Percentiles rank a stretch among this genome's conserved stretches.
Conservation (phyloP, 1,140 invertebrate genomes). For the Andricus grossulariae region DNA sequence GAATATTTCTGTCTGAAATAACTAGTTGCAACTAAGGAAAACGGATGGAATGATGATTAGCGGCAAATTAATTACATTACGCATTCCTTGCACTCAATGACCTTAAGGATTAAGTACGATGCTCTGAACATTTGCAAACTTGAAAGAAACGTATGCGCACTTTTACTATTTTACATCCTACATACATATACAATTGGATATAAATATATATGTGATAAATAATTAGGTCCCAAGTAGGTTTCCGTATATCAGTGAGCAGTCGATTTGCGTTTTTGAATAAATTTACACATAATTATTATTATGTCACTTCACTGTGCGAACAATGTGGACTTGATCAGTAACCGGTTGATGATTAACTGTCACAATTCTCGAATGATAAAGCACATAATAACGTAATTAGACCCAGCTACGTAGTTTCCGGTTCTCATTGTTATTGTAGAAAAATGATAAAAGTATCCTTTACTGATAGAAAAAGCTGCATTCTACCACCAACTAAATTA, state of each 20-base stretch:
- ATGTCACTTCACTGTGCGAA: conserved; percentile 6
- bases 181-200: no score
- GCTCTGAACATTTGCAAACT: conserved; percentile 6
- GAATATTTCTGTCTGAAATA: not conserved
- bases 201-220: no score
- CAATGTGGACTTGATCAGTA: conserved; percentile 28
- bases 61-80: conserved; percentile 36
- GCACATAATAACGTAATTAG: conserved; percentile 15
- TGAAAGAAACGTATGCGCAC: not conserved
- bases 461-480: no score
- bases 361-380: conserved; percentile 18
- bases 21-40: conserved; percentile 16
- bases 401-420: not conserved
- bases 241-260: conserved; percentile 32
- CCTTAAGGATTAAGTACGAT: not conserved
- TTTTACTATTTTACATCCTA: no score
- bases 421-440: not conserved
- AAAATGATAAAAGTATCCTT: no score
- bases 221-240: no score
- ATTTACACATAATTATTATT: conserved; percentile 58
- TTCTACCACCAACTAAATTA: no score
- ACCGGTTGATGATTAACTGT: conserved; percentile 20
- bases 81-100: conserved; percentile 33
- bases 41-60: conserved; percentile 8
- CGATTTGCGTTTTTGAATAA: conserved; percentile 52